phyloP scores from a whole-genome alignment of 2,888 invertebrate genomes.

The Elmis aenea region DNA sequence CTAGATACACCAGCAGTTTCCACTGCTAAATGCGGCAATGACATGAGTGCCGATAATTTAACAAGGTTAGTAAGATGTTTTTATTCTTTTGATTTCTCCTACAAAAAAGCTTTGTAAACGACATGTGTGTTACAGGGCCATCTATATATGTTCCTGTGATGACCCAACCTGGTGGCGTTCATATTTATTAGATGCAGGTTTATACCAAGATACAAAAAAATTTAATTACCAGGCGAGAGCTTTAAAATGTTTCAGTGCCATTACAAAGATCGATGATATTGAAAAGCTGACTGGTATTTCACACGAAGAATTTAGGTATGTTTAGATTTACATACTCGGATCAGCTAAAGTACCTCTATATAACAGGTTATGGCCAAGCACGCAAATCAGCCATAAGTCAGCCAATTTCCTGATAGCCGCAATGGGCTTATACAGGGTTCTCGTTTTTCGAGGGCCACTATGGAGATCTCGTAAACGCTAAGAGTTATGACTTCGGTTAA shows the following conservation, averaged over 20 bases:
- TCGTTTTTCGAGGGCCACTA: too few relatives aligned
- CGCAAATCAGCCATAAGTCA: too few relatives aligned
- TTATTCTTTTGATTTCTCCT: not conserved
- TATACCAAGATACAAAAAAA: conserved; percentile 16
- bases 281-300: conserved; percentile 22
- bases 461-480: too few relatives aligned
- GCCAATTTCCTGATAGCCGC: too few relatives aligned
- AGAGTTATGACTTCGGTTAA: too few relatives aligned
- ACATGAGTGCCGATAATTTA: conserved; percentile 23
- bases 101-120: not conserved
- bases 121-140: conserved; percentile 26
- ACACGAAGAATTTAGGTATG: conserved; percentile 32
- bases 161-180: conserved; percentile 23
- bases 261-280: conserved; percentile 31
- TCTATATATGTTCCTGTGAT: conserved; percentile 26
- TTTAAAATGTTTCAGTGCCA: conserved; percentile 36
- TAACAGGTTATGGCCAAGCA: too few relatives aligned
- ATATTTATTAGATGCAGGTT: conserved; percentile 17
- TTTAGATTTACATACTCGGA: too few relatives aligned
- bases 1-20: too few relatives aligned
- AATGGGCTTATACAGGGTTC: too few relatives aligned
- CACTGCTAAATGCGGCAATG: too few relatives aligned
- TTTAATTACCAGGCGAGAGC: conserved; percentile 30
- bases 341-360: too few relatives aligned
- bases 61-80: conserved; percentile 30